Evolutionary conservation across 2,113 vertebrate genomes (phyloP).

Genomic region (Elephas maximus): DNA sequence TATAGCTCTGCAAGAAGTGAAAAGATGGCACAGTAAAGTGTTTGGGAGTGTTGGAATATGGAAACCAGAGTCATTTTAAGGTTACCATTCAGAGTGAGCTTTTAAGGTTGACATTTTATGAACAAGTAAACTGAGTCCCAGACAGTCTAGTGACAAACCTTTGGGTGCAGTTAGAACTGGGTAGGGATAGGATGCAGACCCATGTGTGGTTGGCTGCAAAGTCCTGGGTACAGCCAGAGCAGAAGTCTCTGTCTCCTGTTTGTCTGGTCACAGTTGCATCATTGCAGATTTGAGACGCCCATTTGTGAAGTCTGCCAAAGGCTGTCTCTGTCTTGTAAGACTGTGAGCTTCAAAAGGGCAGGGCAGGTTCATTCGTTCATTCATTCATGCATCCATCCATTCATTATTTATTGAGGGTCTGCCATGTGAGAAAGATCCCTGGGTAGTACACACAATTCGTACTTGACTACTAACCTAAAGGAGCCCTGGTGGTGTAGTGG

Average conservation of each 20-base stretch:
- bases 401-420: background rate
- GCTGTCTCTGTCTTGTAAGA: background rate
- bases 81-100: background rate
- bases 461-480: too few species aligned
- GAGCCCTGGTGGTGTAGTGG: background rate
- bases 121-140: background rate
- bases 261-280: too few species aligned
- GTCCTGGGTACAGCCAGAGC: background rate
- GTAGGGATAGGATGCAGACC: background rate
- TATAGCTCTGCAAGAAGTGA: background rate
- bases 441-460: too few species aligned
- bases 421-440: background rate
- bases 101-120: background rate
- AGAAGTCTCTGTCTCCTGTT: background rate
- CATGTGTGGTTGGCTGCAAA: background rate
- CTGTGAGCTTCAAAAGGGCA: background rate
- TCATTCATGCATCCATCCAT: background rate
- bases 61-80: background rate
- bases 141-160: rapidly evolving
- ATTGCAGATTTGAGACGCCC: too few species aligned
- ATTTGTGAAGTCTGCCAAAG: background rate
- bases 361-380: background rate
- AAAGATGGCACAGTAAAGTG: background rate
- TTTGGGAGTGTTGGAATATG: background rate
- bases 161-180: background rate